Evolutionary conservation across 2,797 vertebrate species (phyloP).

Genomic region (Dipus sagitta): DNA sequence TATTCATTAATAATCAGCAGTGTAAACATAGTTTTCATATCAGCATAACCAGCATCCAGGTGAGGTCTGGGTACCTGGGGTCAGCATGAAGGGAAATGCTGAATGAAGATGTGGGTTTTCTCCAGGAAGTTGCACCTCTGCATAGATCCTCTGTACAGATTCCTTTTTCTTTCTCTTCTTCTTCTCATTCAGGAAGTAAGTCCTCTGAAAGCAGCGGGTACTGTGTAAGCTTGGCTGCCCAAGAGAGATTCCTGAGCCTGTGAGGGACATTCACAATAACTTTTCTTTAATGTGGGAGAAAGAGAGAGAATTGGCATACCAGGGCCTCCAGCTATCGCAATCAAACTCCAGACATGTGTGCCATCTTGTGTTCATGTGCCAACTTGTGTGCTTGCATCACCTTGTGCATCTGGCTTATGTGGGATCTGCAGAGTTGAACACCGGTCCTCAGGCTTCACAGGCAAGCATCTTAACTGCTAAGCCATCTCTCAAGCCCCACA

Average conservation of each 20-base stretch:
- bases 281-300: too few relatives aligned
- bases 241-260: background rate
- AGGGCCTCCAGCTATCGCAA: too few relatives aligned
- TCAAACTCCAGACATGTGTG: too few relatives aligned
- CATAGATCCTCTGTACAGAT: background rate
- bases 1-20: background rate
- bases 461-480: too few relatives aligned
- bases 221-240: background rate
- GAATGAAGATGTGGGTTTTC: background rate
- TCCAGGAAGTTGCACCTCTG: background rate
- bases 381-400: too few relatives aligned
- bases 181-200: background rate
- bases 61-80: background rate
- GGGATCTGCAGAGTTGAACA: too few relatives aligned
- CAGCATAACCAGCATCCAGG: background rate
- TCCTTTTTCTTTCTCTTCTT: background rate
- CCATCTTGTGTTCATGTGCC: too few relatives aligned
- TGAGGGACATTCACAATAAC: background rate
- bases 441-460: too few relatives aligned
- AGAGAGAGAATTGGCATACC: too few relatives aligned
- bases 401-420: too few relatives aligned
- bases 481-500: too few relatives aligned
- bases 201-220: background rate
- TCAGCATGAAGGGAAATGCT: conserved; percentile 20
- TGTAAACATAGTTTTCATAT: conserved; percentile 8